phyloP scores from a whole-genome alignment of 2,797 vertebrate genomes.

The Fundulus diaphanus region DNA sequence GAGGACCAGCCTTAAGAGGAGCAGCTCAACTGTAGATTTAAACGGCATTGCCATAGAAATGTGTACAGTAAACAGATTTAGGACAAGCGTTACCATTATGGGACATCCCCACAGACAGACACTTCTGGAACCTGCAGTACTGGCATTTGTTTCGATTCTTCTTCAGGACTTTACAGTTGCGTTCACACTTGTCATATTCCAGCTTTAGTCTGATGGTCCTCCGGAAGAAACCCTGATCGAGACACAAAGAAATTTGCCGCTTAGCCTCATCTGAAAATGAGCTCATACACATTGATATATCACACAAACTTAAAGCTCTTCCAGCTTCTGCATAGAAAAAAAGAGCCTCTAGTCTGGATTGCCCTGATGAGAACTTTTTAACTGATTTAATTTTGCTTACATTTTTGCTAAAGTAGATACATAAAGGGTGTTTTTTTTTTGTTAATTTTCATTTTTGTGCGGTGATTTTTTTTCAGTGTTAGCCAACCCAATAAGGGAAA shows the following conservation, averaged over 20 bases:
- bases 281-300: neutral
- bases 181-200: conserved; percentile 90
- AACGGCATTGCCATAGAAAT: neutral
- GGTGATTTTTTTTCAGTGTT: neutral
- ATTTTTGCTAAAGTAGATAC: neutral
- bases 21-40: neutral
- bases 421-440: neutral
- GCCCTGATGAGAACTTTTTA: too few species aligned
- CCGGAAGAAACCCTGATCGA: conserved; percentile 91
- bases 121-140: conserved; percentile 95
- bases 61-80: neutral
- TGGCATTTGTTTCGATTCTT: conserved; percentile 98
- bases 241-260: neutral
- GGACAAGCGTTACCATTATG: conserved; percentile 88
- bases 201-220: conserved; percentile 93
- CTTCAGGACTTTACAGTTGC: conserved; percentile 93
- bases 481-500: neutral
- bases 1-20: neutral
- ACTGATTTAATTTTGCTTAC: neutral
- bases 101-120: conserved; percentile 95
- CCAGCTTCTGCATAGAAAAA: neutral
- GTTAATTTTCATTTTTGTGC: neutral
- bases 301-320: neutral
- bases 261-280: neutral
- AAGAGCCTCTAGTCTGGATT: neutral